A percentile compares a stretch with the other conserved stretches of the same genome.
phyloP scores from a whole-genome alignment of 2,888 invertebrate species.

The Coecobrya sp. region DNA sequence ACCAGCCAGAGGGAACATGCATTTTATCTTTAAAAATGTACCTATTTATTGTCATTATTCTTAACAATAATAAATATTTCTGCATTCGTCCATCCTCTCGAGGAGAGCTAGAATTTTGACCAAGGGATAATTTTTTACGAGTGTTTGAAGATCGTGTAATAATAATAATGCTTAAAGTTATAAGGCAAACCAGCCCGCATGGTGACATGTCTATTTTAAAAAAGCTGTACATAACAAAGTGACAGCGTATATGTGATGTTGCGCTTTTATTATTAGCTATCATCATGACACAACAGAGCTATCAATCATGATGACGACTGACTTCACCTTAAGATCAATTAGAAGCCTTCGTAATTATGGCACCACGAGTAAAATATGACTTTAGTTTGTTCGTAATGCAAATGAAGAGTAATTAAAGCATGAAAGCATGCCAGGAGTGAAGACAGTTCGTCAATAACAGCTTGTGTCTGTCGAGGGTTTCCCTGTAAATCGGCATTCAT shows the following conservation, averaged over 20 bases:
- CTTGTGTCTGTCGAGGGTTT: too few species aligned
- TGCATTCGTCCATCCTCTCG: conserved; percentile 16
- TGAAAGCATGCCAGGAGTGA: not conserved
- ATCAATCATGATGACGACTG: conserved; percentile 7
- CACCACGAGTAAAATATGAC: conserved; percentile 26
- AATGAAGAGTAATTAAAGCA: conserved; percentile 27
- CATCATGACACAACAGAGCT: not conserved
- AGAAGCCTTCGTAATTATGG: conserved; percentile 37
- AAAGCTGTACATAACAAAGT: not conserved
- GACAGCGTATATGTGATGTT: not conserved
- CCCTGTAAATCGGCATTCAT: too few species aligned
- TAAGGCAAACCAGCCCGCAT: conserved; percentile 9
- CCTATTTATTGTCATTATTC: conserved; percentile 34
- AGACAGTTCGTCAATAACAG: not conserved
- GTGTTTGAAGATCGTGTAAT: not conserved
- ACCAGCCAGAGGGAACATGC: conserved; percentile 36
- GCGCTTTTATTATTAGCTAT: not conserved
- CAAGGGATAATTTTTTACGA: conserved; percentile 2
- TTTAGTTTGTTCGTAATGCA: conserved; percentile 7
- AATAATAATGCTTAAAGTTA: not conserved
- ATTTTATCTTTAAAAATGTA: not conserved
- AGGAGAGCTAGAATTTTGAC: conserved; percentile 36
- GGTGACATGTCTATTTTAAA: conserved; percentile 37
- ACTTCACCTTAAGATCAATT: conserved; percentile 6
- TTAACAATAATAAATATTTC: not conserved